Evolutionary conservation across 35 echinoderm and acorn worm genomes (phyloP).

Genomic region (Heliocidaris erythrogramma): DNA sequence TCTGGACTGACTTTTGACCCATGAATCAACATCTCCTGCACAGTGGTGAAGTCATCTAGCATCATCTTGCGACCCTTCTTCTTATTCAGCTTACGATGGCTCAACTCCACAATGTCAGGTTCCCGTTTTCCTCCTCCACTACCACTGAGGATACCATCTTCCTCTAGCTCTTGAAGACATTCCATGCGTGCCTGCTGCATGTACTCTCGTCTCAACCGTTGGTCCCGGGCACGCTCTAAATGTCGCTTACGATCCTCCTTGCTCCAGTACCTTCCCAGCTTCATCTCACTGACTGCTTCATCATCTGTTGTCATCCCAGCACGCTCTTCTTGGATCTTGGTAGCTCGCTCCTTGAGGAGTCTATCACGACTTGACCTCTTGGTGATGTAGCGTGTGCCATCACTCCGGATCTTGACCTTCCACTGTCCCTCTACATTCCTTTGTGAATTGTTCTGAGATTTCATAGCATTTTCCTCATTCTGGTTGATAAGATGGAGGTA

Average conservation of each 20-base stretch:
- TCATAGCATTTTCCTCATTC: conserved; percentile 85
- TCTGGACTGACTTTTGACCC: conserved; percentile 88
- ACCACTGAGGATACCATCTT: conserved; percentile 41
- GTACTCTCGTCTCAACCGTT: conserved; percentile 81
- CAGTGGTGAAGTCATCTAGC: conserved; percentile 97
- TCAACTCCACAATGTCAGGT: conserved; percentile 93
- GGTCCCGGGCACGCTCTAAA: conserved; percentile 88
- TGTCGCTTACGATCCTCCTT: conserved; percentile 94
- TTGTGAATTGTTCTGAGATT: conserved; percentile 46
- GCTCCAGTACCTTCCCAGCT: conserved; percentile 95
- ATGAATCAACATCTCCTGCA: conserved; percentile 97
- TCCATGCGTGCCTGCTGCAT: conserved; percentile 94
- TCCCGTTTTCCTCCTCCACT: conserved; percentile 68
- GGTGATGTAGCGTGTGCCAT: conserved; percentile 96
- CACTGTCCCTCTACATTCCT: conserved; percentile 71
- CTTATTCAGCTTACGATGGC: conserved; percentile 90
- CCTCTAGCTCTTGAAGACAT: conserved; percentile 87
- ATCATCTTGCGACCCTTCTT: conserved; percentile 82
- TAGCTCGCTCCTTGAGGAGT: conserved; percentile 90
- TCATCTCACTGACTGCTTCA: conserved; percentile 98
- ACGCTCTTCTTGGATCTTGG: conserved; percentile 87
- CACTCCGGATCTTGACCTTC: conserved; percentile 99
- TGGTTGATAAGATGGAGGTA: conserved; percentile 95
- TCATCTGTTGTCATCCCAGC: conserved; percentile 95
- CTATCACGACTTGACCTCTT: conserved; percentile 77